Percentiles rank a stretch among this genome's conserved stretches.
These are phyloP conservation scores for Perodicticus potto DNA, from an alignment of 2,797 vertebrate species.

Conservation along the genomic window DNA sequence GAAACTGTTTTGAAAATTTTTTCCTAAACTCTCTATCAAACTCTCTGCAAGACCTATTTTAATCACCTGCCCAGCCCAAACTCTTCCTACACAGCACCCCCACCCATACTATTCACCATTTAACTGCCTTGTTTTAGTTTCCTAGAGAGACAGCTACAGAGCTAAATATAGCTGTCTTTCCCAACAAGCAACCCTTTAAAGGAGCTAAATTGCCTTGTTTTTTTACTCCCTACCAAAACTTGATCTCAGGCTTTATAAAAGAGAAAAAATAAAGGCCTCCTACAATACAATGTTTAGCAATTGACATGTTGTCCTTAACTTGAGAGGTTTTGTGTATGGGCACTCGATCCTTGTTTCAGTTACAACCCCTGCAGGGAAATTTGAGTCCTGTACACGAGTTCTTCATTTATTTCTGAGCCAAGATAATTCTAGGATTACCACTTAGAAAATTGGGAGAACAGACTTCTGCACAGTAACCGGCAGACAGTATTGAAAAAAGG, in stretches of 20 bases:
- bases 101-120: not conserved
- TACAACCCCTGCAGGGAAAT: constrained; percentile 77
- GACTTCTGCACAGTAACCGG: constrained; percentile 65
- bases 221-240: constrained; percentile 40
- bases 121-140: constrained; percentile 52
- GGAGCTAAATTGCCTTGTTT: constrained; percentile 41
- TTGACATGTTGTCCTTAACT: constrained; percentile 4
- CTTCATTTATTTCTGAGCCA: constrained; percentile 84
- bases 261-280: not conserved
- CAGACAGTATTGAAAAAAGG: constrained; percentile 70
- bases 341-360: constrained; percentile 80
- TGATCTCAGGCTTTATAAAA: constrained; percentile 52
- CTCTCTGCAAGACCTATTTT: not conserved
- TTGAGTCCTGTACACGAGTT: constrained; percentile 78
- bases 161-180: constrained; percentile 49
- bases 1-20: not conserved
- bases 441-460: constrained; percentile 80
- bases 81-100: not conserved
- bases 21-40: not conserved
- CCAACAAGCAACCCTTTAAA: constrained; percentile 52
- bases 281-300: not conserved
- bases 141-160: not conserved
- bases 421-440: constrained; percentile 86
- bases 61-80: not conserved
- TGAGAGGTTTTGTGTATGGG: constrained; percentile 65